phyloP scores from a whole-genome alignment of 2,888 invertebrate species.

The Galerucella pusilla region DNA sequence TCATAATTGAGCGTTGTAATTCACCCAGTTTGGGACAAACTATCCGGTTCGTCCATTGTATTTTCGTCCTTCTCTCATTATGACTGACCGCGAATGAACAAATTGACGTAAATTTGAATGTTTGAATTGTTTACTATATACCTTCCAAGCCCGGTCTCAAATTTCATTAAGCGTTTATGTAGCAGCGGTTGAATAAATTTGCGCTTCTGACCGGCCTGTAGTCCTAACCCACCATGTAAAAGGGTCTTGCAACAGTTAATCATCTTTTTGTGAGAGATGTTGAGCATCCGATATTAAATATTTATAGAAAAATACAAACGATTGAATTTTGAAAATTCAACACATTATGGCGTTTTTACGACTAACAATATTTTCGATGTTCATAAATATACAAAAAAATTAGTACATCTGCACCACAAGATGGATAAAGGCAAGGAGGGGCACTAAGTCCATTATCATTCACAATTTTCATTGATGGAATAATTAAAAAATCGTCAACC shows the following conservation, averaged over 20 bases:
- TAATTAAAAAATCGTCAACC: too few species aligned
- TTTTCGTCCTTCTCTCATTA: conserved; percentile 30
- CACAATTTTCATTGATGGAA: too few species aligned
- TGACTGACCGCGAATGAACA: conserved; percentile 35
- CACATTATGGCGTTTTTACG: not conserved
- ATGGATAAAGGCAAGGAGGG: too few species aligned
- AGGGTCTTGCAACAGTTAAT: conserved; percentile 17
- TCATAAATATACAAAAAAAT: not conserved
- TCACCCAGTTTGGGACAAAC: conserved; percentile 28
- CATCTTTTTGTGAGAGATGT: conserved; percentile 4
- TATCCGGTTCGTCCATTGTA: conserved; percentile 19
- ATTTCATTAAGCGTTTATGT: conserved; percentile 45
- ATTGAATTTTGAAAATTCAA: not conserved
- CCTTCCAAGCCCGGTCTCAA: conserved; percentile 34
- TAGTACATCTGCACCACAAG: too few species aligned
- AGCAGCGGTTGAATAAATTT: conserved; percentile 34
- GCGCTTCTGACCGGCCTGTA: conserved; percentile 18
- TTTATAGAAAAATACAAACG: not conserved
- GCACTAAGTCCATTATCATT: too few species aligned
- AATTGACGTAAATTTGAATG: conserved; percentile 40
- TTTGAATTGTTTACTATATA: conserved; percentile 40
- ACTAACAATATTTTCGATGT: not conserved
- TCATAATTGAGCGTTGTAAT: conserved; percentile 28
- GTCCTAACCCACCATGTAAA: conserved; percentile 5
- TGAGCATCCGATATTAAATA: not conserved